These are phyloP conservation scores for Tipula unca DNA, from an alignment of 2,888 invertebrate species.

Conservation along the genomic window DNA sequence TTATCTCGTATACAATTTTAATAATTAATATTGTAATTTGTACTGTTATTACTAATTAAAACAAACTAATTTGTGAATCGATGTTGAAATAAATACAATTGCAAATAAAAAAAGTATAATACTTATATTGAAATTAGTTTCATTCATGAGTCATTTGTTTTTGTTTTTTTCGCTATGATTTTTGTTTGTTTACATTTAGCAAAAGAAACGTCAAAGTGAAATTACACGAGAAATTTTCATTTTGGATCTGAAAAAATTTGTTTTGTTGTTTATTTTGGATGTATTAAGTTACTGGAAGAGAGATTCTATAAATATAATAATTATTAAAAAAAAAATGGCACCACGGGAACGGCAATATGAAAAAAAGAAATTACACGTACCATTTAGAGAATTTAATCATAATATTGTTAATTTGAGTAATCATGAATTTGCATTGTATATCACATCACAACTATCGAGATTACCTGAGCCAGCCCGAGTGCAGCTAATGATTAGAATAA, in stretches of 20 bases:
- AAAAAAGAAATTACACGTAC: not conserved
- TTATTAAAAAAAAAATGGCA: not conserved
- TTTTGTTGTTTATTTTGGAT: not conserved
- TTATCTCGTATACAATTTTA: not conserved
- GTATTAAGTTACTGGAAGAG: not conserved
- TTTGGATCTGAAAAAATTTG: not conserved
- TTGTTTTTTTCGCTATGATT: not conserved
- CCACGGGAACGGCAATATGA: not conserved
- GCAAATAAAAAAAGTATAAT: not conserved
- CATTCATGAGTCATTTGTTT: not conserved
- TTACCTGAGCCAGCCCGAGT: not conserved
- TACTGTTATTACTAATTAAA: not conserved
- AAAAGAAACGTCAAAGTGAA: not conserved
- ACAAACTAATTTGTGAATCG: not conserved
- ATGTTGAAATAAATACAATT: not conserved
- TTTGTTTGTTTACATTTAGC: not conserved
- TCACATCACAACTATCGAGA: not conserved
- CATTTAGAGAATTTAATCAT: not conserved
- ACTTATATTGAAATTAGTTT: not conserved
- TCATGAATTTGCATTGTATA: constrained; percentile 8
- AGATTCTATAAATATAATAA: not conserved
- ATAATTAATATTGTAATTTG: not conserved
- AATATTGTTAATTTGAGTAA: not conserved
- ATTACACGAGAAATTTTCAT: not conserved
- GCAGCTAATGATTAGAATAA: not conserved